Percentiles rank a stretch among this genome's conserved stretches.
Evolutionary conservation across 2,113 vertebrate genomes (phyloP).

Genomic region (Carassius gibelio): DNA sequence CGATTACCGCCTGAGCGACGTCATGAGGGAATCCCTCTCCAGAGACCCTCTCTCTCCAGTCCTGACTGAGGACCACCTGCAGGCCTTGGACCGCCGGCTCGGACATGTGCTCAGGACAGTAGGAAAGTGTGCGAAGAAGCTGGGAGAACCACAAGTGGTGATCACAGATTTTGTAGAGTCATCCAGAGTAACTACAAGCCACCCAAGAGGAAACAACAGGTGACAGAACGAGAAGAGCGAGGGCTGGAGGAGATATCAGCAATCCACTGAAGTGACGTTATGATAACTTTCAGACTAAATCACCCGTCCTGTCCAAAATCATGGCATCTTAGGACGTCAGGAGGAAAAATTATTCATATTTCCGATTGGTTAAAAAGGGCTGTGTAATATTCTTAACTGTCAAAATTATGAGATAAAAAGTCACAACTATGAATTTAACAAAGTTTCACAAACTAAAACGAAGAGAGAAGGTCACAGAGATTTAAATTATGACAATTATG

Average conservation of each 20-base stretch:
- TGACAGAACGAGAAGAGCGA: not conserved
- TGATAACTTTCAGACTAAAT: not conserved
- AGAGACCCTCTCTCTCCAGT: conserved; percentile 81
- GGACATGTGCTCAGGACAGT: conserved; percentile 79
- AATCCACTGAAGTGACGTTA: not conserved
- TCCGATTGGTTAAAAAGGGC: too few species aligned
- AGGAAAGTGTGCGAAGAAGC: conserved; percentile 73
- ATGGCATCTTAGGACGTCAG: not conserved
- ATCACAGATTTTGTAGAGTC: conserved; percentile 62
- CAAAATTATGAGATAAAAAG: too few species aligned
- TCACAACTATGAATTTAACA: not conserved
- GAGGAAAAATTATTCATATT: not conserved
- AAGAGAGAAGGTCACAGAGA: not conserved
- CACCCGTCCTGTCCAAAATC: not conserved
- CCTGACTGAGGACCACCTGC: conserved; percentile 86
- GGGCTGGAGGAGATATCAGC: not conserved
- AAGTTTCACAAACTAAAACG: not conserved
- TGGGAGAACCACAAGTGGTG: conserved; percentile 81
- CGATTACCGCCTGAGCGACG: conserved; percentile 83
- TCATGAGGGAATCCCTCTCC: conserved; percentile 91
- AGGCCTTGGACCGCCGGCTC: conserved; percentile 88
- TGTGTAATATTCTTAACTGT: too few species aligned
- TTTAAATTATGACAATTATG: not conserved
- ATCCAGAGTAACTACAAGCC: conserved; percentile 14
- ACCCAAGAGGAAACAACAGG: not conserved